Evolutionary conservation across 2,797 vertebrate species (phyloP).

Genomic region (Vireo griseus): DNA sequence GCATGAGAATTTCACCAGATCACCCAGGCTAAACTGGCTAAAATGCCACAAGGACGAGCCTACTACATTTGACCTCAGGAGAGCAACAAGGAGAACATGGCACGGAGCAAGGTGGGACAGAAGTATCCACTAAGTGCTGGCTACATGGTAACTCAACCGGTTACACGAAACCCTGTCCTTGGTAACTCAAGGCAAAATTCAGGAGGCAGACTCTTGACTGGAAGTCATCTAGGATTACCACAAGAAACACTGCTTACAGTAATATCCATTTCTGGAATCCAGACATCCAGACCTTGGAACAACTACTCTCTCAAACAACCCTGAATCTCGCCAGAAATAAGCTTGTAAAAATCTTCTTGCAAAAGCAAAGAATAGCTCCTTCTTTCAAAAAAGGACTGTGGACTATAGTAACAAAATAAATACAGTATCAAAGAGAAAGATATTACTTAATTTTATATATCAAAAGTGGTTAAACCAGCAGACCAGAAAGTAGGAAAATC

Average conservation of each 20-base stretch:
- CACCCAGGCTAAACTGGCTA: background rate
- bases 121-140: background rate
- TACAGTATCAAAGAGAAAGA: background rate
- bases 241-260: background rate
- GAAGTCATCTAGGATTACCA: background rate
- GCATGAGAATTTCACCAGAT: background rate
- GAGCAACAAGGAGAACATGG: background rate
- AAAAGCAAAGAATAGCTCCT: background rate
- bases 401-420: background rate
- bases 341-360: background rate
- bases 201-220: background rate
- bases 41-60: fast-evolving
- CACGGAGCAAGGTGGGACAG: background rate
- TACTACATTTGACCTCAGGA: fast-evolving
- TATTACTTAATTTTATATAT: background rate
- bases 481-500: background rate
- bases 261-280: background rate
- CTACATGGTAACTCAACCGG: background rate
- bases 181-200: background rate
- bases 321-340: background rate
- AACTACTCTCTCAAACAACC: background rate
- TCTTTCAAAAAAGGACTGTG: background rate
- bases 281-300: background rate
- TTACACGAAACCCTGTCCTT: fast-evolving
- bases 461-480: background rate